These are phyloP conservation scores for Sebastiscus albofasciatus DNA, from an alignment of 2,797 vertebrate genomes.

Conservation along the genomic window DNA sequence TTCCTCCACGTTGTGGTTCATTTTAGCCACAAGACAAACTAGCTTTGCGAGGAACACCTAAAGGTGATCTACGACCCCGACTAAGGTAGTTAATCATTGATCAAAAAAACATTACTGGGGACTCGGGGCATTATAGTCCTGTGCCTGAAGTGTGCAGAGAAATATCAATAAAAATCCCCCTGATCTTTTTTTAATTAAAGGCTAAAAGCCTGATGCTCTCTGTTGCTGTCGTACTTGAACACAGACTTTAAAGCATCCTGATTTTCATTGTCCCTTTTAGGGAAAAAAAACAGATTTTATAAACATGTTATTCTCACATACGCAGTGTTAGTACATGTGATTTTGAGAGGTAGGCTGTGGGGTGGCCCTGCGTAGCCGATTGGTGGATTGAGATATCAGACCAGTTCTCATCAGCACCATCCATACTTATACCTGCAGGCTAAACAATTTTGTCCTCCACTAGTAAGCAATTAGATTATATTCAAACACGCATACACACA, in stretches of 20 bases:
- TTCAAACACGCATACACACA: conserved; percentile 70
- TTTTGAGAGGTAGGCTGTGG: conserved; percentile 51
- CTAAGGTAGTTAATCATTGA: conserved; percentile 77
- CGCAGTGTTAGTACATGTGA: conserved; percentile 1
- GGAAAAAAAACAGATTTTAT: neutral
- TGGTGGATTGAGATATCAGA: conserved; percentile 79
- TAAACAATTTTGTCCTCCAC: conserved; percentile 75
- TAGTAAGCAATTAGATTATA: conserved; percentile 80
- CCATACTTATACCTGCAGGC: conserved; percentile 72
- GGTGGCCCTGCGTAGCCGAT: conserved; percentile 54
- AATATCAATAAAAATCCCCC: conserved; percentile 74
- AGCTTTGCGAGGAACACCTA: conserved; percentile 61
- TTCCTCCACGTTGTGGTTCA: conserved; percentile 46
- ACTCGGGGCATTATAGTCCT: conserved; percentile 51
- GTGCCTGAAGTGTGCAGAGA: conserved; percentile 61
- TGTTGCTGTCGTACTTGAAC: conserved; percentile 9
- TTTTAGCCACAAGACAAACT: conserved; percentile 64
- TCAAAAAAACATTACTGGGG: conserved; percentile 67
- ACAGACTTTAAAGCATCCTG: conserved; percentile 8
- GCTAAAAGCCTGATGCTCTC: conserved; percentile 48
- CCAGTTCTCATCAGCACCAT: conserved; percentile 71
- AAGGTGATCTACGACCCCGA: conserved; percentile 71
- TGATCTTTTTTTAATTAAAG: conserved; percentile 65
- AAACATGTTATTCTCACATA: neutral
- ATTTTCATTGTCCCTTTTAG: conserved; percentile 27